phyloP scores from a whole-genome alignment of 2,888 invertebrate genomes.

The Vandiemenella viatica region DNA sequence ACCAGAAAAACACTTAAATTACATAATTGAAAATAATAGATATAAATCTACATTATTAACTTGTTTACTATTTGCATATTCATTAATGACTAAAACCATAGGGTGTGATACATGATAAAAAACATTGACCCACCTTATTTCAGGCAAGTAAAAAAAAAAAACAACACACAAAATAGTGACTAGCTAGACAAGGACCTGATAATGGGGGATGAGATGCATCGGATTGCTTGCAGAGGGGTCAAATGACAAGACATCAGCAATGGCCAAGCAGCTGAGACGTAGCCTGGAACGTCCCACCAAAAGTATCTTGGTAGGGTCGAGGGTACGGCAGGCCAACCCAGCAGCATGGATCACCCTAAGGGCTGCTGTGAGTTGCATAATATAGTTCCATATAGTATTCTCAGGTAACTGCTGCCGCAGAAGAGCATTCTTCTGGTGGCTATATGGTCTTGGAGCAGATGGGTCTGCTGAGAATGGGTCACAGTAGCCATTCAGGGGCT shows the following conservation, averaged over 20 bases:
- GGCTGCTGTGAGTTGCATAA: constrained; percentile 89
- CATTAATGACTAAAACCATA: too few species aligned
- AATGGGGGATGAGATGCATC: constrained; percentile 49
- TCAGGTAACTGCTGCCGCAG: constrained; percentile 72
- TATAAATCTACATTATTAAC: too few species aligned
- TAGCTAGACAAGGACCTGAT: too few species aligned
- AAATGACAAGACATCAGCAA: constrained; percentile 64
- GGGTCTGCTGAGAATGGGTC: constrained; percentile 76
- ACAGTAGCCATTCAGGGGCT: constrained; percentile 45
- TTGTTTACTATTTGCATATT: too few species aligned
- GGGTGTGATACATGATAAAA: too few species aligned
- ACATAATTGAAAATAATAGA: too few species aligned
- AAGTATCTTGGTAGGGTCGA: constrained; percentile 88
- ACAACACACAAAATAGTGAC: too few species aligned
- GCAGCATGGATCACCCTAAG: constrained; percentile 76
- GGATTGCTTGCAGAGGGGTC: constrained; percentile 55
- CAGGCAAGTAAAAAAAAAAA: too few species aligned
- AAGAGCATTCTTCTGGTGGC: constrained; percentile 69
- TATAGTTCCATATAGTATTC: constrained; percentile 83
- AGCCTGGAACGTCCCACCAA: constrained; percentile 57
- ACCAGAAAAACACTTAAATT: too few species aligned
- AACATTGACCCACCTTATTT: too few species aligned
- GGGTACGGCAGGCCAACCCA: constrained; percentile 59
- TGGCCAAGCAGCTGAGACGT: constrained; percentile 64
- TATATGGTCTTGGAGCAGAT: constrained; percentile 61